Evolutionary conservation across 2,797 vertebrate genomes (phyloP).

Genomic region (Anguilla marmorata): DNA sequence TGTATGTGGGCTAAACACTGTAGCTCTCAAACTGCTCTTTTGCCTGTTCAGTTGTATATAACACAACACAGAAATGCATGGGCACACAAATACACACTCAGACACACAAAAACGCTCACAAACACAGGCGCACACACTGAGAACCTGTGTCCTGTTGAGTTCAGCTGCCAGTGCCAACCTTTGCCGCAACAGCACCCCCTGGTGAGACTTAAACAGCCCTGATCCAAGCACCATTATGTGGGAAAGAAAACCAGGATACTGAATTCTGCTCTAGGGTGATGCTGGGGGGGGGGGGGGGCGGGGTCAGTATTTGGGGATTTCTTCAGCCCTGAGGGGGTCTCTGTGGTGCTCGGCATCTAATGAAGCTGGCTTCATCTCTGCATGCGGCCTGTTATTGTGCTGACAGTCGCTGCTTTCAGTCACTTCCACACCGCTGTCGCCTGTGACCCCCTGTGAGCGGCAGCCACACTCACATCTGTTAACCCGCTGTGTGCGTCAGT

Average conservation of each 20-base stretch:
- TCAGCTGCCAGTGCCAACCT: not conserved
- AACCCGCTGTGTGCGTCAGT: not conserved
- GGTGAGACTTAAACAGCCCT: not conserved
- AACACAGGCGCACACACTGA: not conserved
- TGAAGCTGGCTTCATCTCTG: not conserved
- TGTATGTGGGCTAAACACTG: not conserved
- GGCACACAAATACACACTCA: conserved; percentile 1
- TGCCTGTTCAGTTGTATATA: not conserved
- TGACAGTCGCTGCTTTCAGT: not conserved
- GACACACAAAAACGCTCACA: not conserved
- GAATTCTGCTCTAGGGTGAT: not conserved
- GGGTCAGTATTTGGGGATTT: not conserved
- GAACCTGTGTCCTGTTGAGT: not conserved
- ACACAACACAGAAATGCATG: not conserved
- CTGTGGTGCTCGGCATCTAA: not conserved
- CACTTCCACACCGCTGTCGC: not conserved
- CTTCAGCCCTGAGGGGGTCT: not conserved
- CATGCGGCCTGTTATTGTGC: not conserved
- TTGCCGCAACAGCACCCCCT: not conserved
- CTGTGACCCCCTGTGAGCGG: not conserved
- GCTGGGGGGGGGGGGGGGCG: not conserved
- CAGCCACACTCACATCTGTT: not conserved
- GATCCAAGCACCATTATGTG: not conserved
- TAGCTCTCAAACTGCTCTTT: not conserved
- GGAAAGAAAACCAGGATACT: not conserved